A percentile compares a stretch with the other conserved stretches of the same genome.
These are phyloP conservation scores for Clarias magur DNA, from an alignment of 2,113 vertebrate species.

Conservation along the genomic window DNA sequence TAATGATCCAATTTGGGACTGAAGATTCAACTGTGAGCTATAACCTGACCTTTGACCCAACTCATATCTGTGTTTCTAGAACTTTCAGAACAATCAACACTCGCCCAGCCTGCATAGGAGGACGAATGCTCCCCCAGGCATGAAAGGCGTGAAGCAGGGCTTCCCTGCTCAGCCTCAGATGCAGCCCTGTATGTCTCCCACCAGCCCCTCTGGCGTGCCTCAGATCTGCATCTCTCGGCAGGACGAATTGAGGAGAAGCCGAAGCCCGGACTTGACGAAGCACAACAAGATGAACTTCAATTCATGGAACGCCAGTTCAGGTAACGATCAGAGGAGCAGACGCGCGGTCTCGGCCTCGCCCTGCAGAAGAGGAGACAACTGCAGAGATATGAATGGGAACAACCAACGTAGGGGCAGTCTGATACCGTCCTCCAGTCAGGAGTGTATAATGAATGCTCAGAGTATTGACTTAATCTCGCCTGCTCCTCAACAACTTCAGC, in stretches of 20 bases:
- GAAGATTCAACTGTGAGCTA: background rate
- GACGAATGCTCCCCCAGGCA: rapidly evolving
- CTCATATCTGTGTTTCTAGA: background rate
- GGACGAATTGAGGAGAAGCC: background rate
- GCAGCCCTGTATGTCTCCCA: background rate
- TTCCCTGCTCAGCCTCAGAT: background rate
- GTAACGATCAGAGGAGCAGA: background rate
- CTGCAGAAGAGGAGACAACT: background rate
- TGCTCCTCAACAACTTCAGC: background rate
- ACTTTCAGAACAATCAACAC: rapidly evolving
- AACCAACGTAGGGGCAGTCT: rapidly evolving
- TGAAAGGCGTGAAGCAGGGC: too few relatives aligned
- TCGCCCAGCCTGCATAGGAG: background rate
- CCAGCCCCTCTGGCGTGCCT: background rate
- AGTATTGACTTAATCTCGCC: rapidly evolving
- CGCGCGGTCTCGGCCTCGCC: background rate
- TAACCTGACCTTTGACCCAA: background rate
- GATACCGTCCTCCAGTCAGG: background rate
- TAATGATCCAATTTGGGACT: background rate
- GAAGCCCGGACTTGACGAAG: background rate
- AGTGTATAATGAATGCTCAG: background rate
- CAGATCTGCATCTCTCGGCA: constrained; percentile 8
- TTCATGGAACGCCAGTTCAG: background rate
- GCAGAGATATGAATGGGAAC: background rate
- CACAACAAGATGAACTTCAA: background rate